Percentiles rank a stretch among this genome's conserved stretches.
These are phyloP conservation scores for Syngnathus scovelli DNA, from an alignment of 2,113 vertebrate genomes.

Conservation along the genomic window DNA sequence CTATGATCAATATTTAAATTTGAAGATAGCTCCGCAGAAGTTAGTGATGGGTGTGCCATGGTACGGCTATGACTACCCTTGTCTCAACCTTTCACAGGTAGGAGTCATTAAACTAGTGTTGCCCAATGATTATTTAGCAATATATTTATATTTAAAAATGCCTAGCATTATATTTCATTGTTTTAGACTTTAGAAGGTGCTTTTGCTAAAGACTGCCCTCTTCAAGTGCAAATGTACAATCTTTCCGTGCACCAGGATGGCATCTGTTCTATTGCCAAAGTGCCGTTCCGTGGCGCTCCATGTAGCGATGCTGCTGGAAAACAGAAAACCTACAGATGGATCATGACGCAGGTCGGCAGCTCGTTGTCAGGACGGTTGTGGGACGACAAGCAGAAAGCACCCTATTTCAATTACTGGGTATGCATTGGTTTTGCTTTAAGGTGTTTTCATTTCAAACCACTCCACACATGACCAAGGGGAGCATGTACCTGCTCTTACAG, in stretches of 20 bases:
- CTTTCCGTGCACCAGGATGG: constrained; percentile 66
- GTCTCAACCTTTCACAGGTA: constrained; percentile 80
- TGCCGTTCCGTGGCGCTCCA: constrained; percentile 85
- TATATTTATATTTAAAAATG: background rate
- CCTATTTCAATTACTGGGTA: constrained; percentile 89
- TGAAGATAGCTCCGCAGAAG: constrained; percentile 82
- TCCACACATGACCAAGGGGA: no score
- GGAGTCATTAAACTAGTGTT: background rate
- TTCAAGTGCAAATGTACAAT: background rate
- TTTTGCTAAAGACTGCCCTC: background rate
- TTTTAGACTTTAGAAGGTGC: background rate
- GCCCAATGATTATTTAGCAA: no score
- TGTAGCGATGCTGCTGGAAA: constrained; percentile 87
- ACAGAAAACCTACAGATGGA: constrained; percentile 78
- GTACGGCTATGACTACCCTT: constrained; percentile 96
- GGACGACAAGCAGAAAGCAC: constrained; percentile 79
- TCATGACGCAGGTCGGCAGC: constrained; percentile 81
- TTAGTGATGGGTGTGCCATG: constrained; percentile 94
- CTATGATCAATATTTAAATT: constrained; percentile 79
- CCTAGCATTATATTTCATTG: background rate
- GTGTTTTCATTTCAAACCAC: background rate
- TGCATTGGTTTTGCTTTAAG: background rate
- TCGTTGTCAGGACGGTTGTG: constrained; percentile 82
- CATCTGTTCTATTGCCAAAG: constrained; percentile 74
- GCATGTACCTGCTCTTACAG: no score